Evolutionary conservation across 2,888 invertebrate species (phyloP), one percentile per base, ranked within the genome.

Genomic region (Thera britannica): DNA sequence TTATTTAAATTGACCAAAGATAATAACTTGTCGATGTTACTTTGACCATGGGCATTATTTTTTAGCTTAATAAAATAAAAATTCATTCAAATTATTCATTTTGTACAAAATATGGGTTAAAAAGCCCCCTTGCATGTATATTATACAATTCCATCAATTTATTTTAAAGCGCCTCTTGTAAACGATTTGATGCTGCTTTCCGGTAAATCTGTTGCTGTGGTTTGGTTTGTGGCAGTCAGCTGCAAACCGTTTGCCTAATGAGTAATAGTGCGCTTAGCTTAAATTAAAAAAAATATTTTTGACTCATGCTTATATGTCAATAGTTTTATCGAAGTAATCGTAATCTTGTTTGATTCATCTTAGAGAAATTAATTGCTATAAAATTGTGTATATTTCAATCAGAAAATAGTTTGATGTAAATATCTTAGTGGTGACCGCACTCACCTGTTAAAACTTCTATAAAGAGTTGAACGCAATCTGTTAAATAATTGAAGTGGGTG

Each of bases 1-100:
- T 58, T 51, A 44, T 58, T 64, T 12, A 41, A 62, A 41, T 64
- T 60, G 61, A 46, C 68, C 61, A 64, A 68, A 65, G 68, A 65
- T 54, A 67, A 36, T 36, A 55, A 35, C 44, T 36, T n/a, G 44
- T 46, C 23, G 44, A 51, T 46, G 56, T 67, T 49, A 63, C 58
- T 62, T 65, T 48, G 48, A 58, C 55, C 54, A 51, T 63, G 59
- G 62, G 62, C 51, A 62, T 62, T 51, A 58, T 59, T 51, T 46
- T 41, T 54, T 58, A 36, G 34, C 3, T 41, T 44, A 58, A 58
- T 23, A 8, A 57, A 38, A 49, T 2, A 35, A 58, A 58, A 58
- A 2, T 34, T 34, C 2, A 2, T 2, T 34, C 7, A 44, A 34
- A 51, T 3, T 52, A 23, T 23, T 23, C 23, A 12, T 51, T 7